Evolutionary conservation across 2,888 invertebrate genomes (phyloP).

Genomic region (Sminthurides aquaticus): DNA sequence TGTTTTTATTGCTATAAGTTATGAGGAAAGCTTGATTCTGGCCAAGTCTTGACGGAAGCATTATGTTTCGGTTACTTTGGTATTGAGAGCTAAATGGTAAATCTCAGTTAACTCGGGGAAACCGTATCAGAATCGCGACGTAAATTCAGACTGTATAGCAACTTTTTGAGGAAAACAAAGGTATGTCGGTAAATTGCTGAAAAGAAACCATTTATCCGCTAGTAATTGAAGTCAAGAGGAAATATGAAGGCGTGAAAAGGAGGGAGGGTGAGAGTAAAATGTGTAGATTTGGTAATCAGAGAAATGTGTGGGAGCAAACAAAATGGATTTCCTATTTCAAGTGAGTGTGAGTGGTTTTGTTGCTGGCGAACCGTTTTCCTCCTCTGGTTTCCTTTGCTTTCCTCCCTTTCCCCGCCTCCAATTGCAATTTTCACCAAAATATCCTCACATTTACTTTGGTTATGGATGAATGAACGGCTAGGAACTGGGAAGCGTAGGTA

Average conservation of each 20-base stretch:
- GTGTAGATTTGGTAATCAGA: not conserved
- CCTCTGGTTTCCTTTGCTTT: not conserved
- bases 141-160: too few relatives aligned
- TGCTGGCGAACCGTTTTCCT: slow-evolving; percentile 6
- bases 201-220: too few relatives aligned
- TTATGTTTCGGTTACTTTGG: too few relatives aligned
- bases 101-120: too few relatives aligned
- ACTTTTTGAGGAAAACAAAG: too few relatives aligned
- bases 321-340: not conserved
- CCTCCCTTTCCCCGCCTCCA: not conserved
- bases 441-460: not conserved
- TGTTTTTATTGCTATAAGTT: not conserved
- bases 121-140: too few relatives aligned
- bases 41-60: too few relatives aligned
- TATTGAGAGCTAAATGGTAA: too few relatives aligned
- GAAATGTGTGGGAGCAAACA: not conserved
- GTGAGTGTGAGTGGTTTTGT: slow-evolving; percentile 3
- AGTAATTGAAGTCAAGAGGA: too few relatives aligned
- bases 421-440: not conserved
- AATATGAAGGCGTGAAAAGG: too few relatives aligned
- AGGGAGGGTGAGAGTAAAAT: not conserved
- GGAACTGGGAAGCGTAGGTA: too few relatives aligned
- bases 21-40: not conserved
- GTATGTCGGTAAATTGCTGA: too few relatives aligned
- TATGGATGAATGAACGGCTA: not conserved